These are phyloP conservation scores for Garra rufa DNA, from an alignment of 2,113 vertebrate species.

Conservation along the genomic window DNA sequence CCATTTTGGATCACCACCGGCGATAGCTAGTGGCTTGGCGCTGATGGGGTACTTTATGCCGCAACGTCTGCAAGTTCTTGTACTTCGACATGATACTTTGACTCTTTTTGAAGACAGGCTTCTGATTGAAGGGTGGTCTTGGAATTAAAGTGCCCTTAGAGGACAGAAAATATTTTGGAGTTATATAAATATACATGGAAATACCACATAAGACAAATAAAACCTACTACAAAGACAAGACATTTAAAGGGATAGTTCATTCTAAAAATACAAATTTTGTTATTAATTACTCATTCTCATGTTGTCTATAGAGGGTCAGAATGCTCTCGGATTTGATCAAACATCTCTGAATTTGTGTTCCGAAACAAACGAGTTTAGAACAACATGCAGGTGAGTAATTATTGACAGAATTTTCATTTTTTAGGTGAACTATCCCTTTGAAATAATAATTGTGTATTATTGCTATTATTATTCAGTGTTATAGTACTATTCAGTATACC, in stretches of 20 bases:
- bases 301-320: too few relatives aligned
- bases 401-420: too few relatives aligned
- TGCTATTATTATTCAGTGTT: not conserved
- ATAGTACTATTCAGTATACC: not conserved
- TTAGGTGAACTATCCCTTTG: too few relatives aligned
- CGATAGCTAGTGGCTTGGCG: conserved; percentile 68
- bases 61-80: conserved; percentile 76
- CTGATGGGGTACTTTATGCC: conserved; percentile 66
- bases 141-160: conserved; percentile 69
- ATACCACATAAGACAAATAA: not conserved
- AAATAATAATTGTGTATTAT: too few relatives aligned
- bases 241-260: too few relatives aligned
- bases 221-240: not conserved
- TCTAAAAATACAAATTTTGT: too few relatives aligned
- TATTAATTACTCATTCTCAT: too few relatives aligned
- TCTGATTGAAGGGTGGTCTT: conserved; percentile 71
- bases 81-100: conserved; percentile 78
- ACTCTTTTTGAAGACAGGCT: conserved; percentile 75
- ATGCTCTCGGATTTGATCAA: too few relatives aligned
- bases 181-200: not conserved
- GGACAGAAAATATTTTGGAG: not conserved
- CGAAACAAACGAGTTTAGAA: too few relatives aligned
- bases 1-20: conserved; percentile 67
- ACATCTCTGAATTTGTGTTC: too few relatives aligned
- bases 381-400: too few relatives aligned